Conservation (phyloP, 64 coral and sea anemone genomes). For the Actinia equina region DNA sequence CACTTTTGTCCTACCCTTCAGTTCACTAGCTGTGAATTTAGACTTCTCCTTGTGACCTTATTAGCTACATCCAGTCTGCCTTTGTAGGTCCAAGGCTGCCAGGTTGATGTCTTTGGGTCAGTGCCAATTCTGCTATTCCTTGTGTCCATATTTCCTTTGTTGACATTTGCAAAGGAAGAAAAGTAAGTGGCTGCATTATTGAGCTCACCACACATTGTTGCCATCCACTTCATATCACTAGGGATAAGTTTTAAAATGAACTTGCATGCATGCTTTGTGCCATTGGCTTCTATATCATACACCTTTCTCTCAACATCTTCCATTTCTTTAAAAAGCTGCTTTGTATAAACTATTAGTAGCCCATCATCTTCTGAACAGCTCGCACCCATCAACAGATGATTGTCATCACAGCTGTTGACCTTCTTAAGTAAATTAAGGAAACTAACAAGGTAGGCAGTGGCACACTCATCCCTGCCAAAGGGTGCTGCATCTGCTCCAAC, state of each 20-base stretch:
- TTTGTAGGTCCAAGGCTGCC: slow-evolving; percentile 30
- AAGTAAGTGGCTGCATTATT: slow-evolving; percentile 40
- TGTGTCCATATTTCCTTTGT: background rate
- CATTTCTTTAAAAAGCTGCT: slow-evolving; percentile 60
- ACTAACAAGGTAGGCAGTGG: slow-evolving; percentile 43
- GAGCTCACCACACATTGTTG: slow-evolving; percentile 24
- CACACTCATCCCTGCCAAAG: slow-evolving; percentile 52
- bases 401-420: slow-evolving; percentile 52
- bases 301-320: slow-evolving; percentile 28
- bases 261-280: background rate
- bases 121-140: slow-evolving; percentile 10
- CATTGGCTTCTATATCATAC: slow-evolving; percentile 1
- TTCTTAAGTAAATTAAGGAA: slow-evolving; percentile 45
- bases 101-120: slow-evolving; percentile 3
- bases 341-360: slow-evolving; percentile 39
- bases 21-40: slow-evolving; percentile 35
- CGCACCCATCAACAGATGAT: slow-evolving; percentile 40
- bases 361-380: slow-evolving; percentile 40
- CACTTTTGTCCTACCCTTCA: slow-evolving; percentile 28
- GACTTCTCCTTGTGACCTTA: slow-evolving; percentile 4
- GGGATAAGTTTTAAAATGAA: slow-evolving; percentile 10
- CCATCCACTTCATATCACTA: slow-evolving; percentile 13
- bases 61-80: slow-evolving; percentile 7
- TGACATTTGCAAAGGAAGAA: slow-evolving; percentile 20
- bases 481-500: slow-evolving; percentile 47